phyloP scores from a whole-genome alignment of 2,797 vertebrate genomes.

The Poecilia wingei region DNA sequence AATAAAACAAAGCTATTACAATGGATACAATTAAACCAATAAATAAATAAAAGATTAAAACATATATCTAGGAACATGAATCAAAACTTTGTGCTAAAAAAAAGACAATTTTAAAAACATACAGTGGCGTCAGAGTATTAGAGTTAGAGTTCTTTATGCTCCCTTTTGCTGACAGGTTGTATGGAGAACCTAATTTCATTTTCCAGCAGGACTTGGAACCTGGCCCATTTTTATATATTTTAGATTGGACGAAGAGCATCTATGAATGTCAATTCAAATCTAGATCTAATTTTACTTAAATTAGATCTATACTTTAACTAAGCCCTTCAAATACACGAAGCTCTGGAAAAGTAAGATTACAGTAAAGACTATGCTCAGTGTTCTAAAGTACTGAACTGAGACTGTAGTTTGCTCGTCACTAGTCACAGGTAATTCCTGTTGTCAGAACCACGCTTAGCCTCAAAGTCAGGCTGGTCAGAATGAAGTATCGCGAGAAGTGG shows the following conservation, averaged over 20 bases:
- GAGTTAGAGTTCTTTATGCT: too few relatives aligned
- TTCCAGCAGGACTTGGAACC: too few relatives aligned
- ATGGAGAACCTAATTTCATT: too few relatives aligned
- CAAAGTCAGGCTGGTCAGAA: background rate
- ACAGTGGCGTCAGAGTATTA: too few relatives aligned
- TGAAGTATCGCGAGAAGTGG: background rate
- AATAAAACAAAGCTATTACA: too few relatives aligned
- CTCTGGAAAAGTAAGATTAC: background rate
- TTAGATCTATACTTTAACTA: background rate
- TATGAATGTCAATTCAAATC: background rate
- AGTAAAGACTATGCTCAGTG: background rate
- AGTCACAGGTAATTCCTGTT: background rate
- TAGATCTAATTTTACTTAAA: background rate
- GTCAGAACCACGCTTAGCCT: background rate
- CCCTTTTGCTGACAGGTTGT: too few relatives aligned
- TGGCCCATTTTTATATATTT: background rate
- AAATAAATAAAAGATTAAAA: too few relatives aligned
- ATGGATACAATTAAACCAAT: too few relatives aligned
- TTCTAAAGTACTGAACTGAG: background rate
- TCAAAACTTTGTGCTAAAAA: too few relatives aligned
- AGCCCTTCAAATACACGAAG: background rate
- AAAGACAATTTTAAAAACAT: too few relatives aligned
- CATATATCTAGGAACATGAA: too few relatives aligned
- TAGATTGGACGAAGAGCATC: background rate
- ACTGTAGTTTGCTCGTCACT: background rate